A percentile compares a stretch with the other conserved stretches of the same genome.
Evolutionary conservation across 2,113 vertebrate genomes (phyloP).

Genomic region (Atractosteus spatula): DNA sequence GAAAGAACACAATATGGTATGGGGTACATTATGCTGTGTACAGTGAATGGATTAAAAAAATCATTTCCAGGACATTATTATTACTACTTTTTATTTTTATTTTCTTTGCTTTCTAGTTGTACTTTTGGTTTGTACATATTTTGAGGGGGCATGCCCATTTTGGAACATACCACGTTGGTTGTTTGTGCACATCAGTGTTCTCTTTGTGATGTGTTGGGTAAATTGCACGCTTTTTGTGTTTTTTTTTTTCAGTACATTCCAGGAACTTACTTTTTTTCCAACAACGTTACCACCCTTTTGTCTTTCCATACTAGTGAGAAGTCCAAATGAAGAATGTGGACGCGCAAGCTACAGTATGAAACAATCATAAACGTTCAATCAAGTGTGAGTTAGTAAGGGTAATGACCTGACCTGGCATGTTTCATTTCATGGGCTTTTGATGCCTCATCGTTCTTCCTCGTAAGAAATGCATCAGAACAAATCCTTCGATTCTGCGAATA

Average conservation of each 20-base stretch:
- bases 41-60: constrained; percentile 57
- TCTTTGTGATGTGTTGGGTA: constrained; percentile 25
- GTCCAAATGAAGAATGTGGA: constrained; percentile 24
- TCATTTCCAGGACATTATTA: constrained; percentile 52
- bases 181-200: constrained; percentile 37
- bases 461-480: constrained; percentile 29
- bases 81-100: constrained; percentile 45
- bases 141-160: not conserved
- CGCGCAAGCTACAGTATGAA: constrained; percentile 36
- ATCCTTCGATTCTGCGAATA: not conserved
- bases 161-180: constrained; percentile 30
- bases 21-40: constrained; percentile 47
- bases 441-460: constrained; percentile 28
- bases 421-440: not conserved
- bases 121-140: constrained; percentile 16
- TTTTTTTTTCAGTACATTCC: constrained; percentile 77
- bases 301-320: constrained; percentile 20
- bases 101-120: constrained; percentile 37
- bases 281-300: constrained; percentile 33
- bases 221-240: constrained; percentile 36
- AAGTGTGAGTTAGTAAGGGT: constrained; percentile 16
- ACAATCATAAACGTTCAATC: constrained; percentile 13
- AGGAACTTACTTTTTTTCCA: constrained; percentile 48
- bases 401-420: constrained; percentile 6
- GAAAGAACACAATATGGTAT: constrained; percentile 26